phyloP scores from a whole-genome alignment of 1,140 invertebrate genomes.

The Gerris buenoi region DNA sequence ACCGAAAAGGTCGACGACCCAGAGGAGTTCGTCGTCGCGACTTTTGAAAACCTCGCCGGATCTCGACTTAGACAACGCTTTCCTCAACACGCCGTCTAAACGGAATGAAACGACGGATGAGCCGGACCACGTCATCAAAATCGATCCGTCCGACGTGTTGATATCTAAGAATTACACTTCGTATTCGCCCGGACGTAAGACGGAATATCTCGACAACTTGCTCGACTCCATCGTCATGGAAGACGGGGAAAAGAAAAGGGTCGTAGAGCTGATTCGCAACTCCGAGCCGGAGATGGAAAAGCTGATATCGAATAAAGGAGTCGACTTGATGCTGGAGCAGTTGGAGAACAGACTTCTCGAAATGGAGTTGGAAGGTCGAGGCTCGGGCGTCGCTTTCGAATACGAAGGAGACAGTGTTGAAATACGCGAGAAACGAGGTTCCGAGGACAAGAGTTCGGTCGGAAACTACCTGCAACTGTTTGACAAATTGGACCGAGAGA shows the following conservation, averaged over 20 bases:
- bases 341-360: background rate
- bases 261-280: constrained; percentile 9
- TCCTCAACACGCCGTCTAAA: background rate
- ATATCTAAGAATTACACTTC: background rate
- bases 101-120: background rate
- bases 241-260: constrained; percentile 4
- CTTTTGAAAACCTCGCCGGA: background rate
- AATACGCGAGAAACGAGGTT: constrained; percentile 4
- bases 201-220: constrained; percentile 13
- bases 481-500: no score
- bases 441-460: background rate
- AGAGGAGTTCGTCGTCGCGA: constrained; percentile 38
- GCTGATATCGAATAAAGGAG: constrained; percentile 35
- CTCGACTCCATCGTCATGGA: constrained; percentile 13
- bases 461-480: background rate
- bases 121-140: background rate
- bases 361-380: background rate
- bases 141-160: background rate
- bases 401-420: background rate
- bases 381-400: background rate
- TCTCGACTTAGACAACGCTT: background rate
- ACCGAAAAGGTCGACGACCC: constrained; percentile 16
- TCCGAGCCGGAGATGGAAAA: constrained; percentile 12
- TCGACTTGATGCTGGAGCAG: background rate
- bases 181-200: background rate